Evolutionary conservation across 1,140 invertebrate genomes (phyloP).

Genomic region (Scaptomyza graminum): DNA sequence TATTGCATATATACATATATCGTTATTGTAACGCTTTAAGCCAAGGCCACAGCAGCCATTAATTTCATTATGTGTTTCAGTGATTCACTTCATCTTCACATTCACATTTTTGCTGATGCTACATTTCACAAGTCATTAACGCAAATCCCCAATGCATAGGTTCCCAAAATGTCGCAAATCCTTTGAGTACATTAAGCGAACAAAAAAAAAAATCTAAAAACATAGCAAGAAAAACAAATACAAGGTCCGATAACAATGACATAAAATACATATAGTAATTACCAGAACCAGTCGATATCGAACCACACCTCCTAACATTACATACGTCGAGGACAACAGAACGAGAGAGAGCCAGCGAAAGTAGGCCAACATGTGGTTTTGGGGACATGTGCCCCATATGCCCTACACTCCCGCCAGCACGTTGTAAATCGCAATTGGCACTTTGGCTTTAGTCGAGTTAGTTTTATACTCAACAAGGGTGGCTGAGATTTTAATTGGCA

Average conservation of each 20-base stretch:
- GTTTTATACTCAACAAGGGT: slow-evolving; percentile 26
- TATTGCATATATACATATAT: slow-evolving; percentile 3
- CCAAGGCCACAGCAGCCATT: slow-evolving; percentile 8
- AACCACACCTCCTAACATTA: slow-evolving; percentile 1
- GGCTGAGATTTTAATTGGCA: slow-evolving; percentile 54
- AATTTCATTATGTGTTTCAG: slow-evolving; percentile 21
- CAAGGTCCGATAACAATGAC: slow-evolving; percentile 23
- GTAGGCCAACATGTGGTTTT: slow-evolving; percentile 57
- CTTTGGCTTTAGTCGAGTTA: slow-evolving; percentile 47
- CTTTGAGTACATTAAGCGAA: slow-evolving; percentile 41
- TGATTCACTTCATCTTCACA: slow-evolving; percentile 29
- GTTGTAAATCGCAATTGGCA: slow-evolving; percentile 58
- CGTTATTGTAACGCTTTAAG: slow-evolving; percentile 2
- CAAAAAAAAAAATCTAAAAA: slow-evolving; percentile 7
- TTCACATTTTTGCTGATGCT: slow-evolving; percentile 44
- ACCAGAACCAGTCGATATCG: slow-evolving; percentile 29
- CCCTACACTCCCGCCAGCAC: slow-evolving; percentile 1
- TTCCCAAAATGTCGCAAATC: slow-evolving; percentile 48
- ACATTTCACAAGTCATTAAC: slow-evolving; percentile 76
- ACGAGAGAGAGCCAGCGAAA: slow-evolving; percentile 35
- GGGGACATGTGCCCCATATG: not conserved
- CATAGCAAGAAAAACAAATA: slow-evolving; percentile 19
- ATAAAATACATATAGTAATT: slow-evolving; percentile 35
- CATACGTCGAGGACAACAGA: not conserved
- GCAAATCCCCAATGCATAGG: slow-evolving; percentile 51